These are phyloP conservation scores for Pyrgilauda ruficollis DNA, from an alignment of 2,113 vertebrate species.

Conservation along the genomic window DNA sequence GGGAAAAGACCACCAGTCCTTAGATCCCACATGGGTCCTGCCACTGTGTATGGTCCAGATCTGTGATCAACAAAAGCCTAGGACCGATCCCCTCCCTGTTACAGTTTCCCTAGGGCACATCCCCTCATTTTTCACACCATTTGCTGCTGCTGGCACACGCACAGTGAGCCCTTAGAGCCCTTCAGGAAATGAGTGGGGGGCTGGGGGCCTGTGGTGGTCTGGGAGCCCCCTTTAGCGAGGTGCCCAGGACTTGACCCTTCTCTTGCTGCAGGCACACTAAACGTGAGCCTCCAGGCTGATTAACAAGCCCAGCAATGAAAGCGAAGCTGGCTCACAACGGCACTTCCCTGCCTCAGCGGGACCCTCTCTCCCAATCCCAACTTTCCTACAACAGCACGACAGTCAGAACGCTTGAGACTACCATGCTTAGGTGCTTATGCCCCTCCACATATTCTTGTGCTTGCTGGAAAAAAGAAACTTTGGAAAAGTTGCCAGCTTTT, in stretches of 20 bases:
- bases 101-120: neutral
- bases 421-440: neutral
- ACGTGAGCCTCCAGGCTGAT: neutral
- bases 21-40: neutral
- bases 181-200: neutral
- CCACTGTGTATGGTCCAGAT: rapidly evolving
- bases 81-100: neutral
- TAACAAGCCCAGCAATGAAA: neutral
- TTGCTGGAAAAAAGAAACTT: neutral
- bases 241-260: neutral
- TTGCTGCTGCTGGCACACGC: rapidly evolving
- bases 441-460: neutral
- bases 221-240: neutral
- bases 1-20: neutral
- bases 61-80: neutral
- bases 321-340: neutral
- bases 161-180: neutral
- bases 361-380: neutral
- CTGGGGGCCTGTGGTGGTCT: neutral
- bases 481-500: neutral
- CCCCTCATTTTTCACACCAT: rapidly evolving
- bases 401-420: neutral
- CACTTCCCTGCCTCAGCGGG: rapidly evolving
- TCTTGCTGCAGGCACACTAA: neutral
- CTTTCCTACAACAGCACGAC: neutral